Percentiles rank a stretch among this genome's conserved stretches.
These are phyloP conservation scores for Notothenia rossii DNA, from an alignment of 2,113 vertebrate genomes.

Conservation along the genomic window DNA sequence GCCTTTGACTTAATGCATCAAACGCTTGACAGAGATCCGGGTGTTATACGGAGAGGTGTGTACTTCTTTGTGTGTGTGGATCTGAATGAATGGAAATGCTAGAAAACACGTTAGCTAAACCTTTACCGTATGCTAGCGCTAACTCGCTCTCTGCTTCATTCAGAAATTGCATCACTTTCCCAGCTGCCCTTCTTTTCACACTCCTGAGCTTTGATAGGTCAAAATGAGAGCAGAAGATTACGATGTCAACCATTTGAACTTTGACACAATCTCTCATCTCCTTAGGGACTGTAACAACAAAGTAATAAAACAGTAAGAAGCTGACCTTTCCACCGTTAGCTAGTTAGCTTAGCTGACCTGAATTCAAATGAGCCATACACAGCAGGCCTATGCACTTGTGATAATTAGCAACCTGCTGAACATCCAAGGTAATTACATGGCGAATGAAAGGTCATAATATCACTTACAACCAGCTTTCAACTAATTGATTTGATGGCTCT, in stretches of 20 bases:
- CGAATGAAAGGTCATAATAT: too few species aligned
- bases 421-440: too few species aligned
- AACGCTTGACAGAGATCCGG: slow-evolving; percentile 53
- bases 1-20: slow-evolving; percentile 71
- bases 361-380: too few species aligned
- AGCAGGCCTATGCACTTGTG: too few species aligned
- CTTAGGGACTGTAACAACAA: background rate
- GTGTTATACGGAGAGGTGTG: slow-evolving; percentile 34
- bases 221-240: slow-evolving; percentile 16
- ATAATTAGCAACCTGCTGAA: too few species aligned
- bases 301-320: too few species aligned
- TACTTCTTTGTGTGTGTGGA: slow-evolving; percentile 13
- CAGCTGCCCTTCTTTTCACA: background rate
- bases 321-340: too few species aligned
- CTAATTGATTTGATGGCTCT: too few species aligned
- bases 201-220: slow-evolving; percentile 4
- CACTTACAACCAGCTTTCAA: too few species aligned
- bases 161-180: slow-evolving; percentile 4
- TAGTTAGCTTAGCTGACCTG: too few species aligned
- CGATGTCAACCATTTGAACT: slow-evolving; percentile 2
- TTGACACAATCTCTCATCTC: slow-evolving; percentile 9
- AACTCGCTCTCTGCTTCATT: background rate
- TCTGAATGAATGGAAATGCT: background rate
- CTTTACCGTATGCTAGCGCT: background rate
- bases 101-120: background rate